phyloP scores from a whole-genome alignment of 2,888 invertebrate species.

The Netelia inedita region DNA sequence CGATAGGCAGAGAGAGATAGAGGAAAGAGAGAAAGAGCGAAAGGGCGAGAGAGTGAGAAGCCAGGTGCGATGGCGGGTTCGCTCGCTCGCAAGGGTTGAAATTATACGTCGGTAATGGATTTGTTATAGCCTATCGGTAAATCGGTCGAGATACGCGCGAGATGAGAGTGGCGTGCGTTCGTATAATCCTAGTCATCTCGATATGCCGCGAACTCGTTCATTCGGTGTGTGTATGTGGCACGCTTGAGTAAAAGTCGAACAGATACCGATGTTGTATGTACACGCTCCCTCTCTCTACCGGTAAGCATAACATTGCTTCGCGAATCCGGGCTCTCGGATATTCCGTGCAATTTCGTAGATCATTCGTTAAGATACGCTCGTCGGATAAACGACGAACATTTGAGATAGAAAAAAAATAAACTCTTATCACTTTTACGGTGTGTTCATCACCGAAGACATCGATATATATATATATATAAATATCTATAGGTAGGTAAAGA shows the following conservation, averaged over 20 bases:
- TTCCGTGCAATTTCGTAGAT: slow-evolving; percentile 59
- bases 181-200: slow-evolving; percentile 69
- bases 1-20: slow-evolving; percentile 20
- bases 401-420: slow-evolving; percentile 30
- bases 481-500: slow-evolving; percentile 5
- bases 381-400: slow-evolving; percentile 45
- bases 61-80: slow-evolving; percentile 44
- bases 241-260: not conserved
- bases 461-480: not conserved
- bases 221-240: slow-evolving; percentile 35
- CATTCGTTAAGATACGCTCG: slow-evolving; percentile 50
- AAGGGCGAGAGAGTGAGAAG: slow-evolving; percentile 16
- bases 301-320: slow-evolving; percentile 40
- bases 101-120: slow-evolving; percentile 78
- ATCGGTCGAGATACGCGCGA: slow-evolving; percentile 51
- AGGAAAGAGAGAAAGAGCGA: not conserved
- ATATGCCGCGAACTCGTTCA: slow-evolving; percentile 40
- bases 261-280: not conserved
- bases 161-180: slow-evolving; percentile 43
- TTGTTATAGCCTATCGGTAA: slow-evolving; percentile 75
- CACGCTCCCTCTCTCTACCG: not conserved
- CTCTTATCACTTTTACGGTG: slow-evolving; percentile 65
- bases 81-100: slow-evolving; percentile 69
- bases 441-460: slow-evolving; percentile 32
- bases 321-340: slow-evolving; percentile 24